Evolutionary conservation across 1,140 invertebrate species (phyloP), one percentile per base, ranked within the genome.

Genomic region (Stenopsyche tienmushanensis): DNA sequence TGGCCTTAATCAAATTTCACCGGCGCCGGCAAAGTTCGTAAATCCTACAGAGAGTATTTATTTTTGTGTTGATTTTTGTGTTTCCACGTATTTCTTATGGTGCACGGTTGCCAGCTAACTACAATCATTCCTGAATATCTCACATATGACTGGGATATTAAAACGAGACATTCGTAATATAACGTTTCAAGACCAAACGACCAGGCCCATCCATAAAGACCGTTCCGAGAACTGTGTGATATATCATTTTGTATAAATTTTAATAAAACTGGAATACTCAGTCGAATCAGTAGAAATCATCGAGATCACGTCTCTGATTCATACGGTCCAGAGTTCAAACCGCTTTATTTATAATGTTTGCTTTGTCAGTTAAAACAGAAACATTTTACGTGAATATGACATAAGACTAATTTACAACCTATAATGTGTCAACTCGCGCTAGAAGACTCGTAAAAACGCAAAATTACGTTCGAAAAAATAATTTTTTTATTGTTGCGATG

Each of bases 201-300:
- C 34, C n/a, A n/a, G n/a, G 34, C 34, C 34, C 34, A 39, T 39
- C 34, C 34, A 39, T 39, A 39, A 39, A 39, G 44, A 24, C 23
- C 10, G 15, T 60, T 60, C 57, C 26, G 15, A 26, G 57, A 60
- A 60, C 29, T 26, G 41, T 26, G 55, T 26, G 55, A 34, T 60
- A 60, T 26, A 17, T 26, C 57, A 34, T 47, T 60, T 60, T 60
- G 57, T 60, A 34, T 60, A 44, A 60, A 60, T 60, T 60, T 60
- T 60, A 60, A 60, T 60, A 60, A 60, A 60, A 60, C 10, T 47
- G 44, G 44, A 47, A 47, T 47, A 47, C 17, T 34, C 29, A 5
- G 52, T 21, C 57, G 42, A 60, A 60, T 60, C 57, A 42, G 57
- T 47, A 26, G 57, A 60, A 60, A 60, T 60, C 29, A 60, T 60